These are phyloP conservation scores for Bombus terrestris DNA, from an alignment of 1,140 invertebrate genomes.

Conservation along the genomic window DNA sequence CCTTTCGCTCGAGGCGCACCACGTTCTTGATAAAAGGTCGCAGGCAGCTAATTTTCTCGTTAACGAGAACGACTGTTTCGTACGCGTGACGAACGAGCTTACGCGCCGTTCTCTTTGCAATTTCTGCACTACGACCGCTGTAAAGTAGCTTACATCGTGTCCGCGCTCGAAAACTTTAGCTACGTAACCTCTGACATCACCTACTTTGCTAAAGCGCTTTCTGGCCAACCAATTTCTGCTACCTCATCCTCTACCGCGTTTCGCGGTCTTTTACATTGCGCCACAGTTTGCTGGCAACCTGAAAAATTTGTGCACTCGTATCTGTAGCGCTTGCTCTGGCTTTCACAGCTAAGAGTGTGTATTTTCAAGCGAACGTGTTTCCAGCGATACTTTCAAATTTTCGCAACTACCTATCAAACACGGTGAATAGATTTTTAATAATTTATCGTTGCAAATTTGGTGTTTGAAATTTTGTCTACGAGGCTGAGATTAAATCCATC, in stretches of 20 bases:
- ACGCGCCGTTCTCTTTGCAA: background rate
- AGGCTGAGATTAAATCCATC: background rate
- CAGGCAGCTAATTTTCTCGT: slow-evolving; percentile 65
- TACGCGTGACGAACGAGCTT: slow-evolving; percentile 8
- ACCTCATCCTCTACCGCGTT: background rate
- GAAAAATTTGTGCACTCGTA: slow-evolving; percentile 15
- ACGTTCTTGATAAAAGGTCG: slow-evolving; percentile 33
- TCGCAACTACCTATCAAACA: background rate
- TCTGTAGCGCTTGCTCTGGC: background rate
- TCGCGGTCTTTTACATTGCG: background rate
- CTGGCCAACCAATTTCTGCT: slow-evolving; percentile 22
- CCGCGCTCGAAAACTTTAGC: slow-evolving; percentile 46
- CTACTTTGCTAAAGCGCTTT: slow-evolving; percentile 15
- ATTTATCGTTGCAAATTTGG: background rate
- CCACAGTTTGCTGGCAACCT: background rate
- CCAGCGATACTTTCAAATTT: background rate
- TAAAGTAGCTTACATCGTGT: slow-evolving; percentile 54
- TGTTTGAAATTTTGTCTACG: too few relatives aligned
- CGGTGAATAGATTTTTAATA: background rate
- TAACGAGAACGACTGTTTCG: slow-evolving; percentile 50
- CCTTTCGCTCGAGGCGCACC: background rate
- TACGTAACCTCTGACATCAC: background rate
- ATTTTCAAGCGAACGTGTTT: background rate
- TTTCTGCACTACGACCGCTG: slow-evolving; percentile 19
- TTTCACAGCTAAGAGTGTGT: background rate